A percentile compares a stretch with the other conserved stretches of the same genome.
Evolutionary conservation across 2,113 vertebrate genomes (phyloP).

Genomic region (Solenodon paradoxus): DNA sequence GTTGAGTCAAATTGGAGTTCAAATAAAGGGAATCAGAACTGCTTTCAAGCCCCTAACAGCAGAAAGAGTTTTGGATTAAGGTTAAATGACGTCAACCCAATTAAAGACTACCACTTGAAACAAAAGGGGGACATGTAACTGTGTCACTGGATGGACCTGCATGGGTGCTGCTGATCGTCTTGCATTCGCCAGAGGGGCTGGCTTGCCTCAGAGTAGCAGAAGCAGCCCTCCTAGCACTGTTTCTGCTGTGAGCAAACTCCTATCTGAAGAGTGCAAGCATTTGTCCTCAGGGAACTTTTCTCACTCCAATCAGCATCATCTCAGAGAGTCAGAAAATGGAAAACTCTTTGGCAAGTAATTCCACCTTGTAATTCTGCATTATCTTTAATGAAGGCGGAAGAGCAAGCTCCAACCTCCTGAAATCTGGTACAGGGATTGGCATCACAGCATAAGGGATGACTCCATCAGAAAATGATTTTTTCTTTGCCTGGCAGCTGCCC

Average conservation of each 20-base stretch:
- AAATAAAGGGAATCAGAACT: background rate
- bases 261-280: background rate
- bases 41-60: background rate
- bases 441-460: background rate
- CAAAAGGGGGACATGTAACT: background rate
- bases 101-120: background rate
- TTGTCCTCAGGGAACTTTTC: slow-evolving; percentile 54
- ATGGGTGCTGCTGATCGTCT: background rate
- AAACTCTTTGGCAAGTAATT: background rate
- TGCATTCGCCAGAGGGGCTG: background rate
- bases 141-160: background rate
- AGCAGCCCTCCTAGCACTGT: background rate
- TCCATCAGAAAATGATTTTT: slow-evolving; percentile 29
- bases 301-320: slow-evolving; percentile 21
- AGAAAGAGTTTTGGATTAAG: background rate
- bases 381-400: background rate
- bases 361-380: slow-evolving; percentile 31
- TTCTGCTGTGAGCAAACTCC: background rate
- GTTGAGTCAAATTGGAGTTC: background rate
- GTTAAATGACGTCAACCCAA: background rate
- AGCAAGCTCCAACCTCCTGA: background rate
- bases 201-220: background rate
- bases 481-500: background rate
- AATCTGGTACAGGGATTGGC: background rate
- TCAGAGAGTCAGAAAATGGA: slow-evolving; percentile 37